Evolutionary conservation across 2,888 invertebrate species (phyloP), one percentile per base, ranked within the genome.

Genomic region (Stegophylla sp.): DNA sequence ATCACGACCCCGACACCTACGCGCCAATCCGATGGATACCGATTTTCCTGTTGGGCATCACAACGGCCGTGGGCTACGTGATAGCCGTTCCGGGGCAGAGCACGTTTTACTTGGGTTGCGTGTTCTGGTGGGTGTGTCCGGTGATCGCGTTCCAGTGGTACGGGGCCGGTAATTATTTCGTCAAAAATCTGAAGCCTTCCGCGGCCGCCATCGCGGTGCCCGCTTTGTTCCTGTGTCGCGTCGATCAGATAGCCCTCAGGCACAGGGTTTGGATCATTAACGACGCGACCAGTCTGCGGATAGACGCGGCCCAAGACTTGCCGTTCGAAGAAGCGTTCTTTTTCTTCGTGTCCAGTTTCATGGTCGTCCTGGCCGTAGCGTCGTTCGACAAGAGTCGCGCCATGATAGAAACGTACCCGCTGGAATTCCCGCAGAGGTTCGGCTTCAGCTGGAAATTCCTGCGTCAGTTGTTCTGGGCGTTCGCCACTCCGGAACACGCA

Each of bases 1-100:
- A 76, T 41, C 26, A 76, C 41, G 43, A 53, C 26, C 15, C 17
- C 23, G 23, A 2, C 3, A 76, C 64, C 15, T 66, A 66, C 41
- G 51, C 17, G 23, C 41, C 66, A 53, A 76, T 76, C 23, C 53
- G 75, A n/a, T 76, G 75, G 75, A 23, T 66, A 41, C 75, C 75
- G 1, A 76, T 76, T 0, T 2, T n/a, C 23, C 1, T 41, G 13
- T n/a, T 76, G 26, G 4, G 17, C 12, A 12, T 23, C 4, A 10
- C 13, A 1, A 53, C 64, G 23, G 13, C n/a, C 13, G n/a, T 66
- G 1, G 75, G 75, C 3, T 76, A 43, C 13, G 15, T 0, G 10
- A 23, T 76, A 1, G 3, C n/a, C 0, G 17, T 76, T 0, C 75
- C 51, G 7, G 64, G 53, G 23, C 23, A 23, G n/a, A 0, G 2